Evolutionary conservation across 2,113 vertebrate genomes (phyloP).

Genomic region (Thinocorus orbignyianus): DNA sequence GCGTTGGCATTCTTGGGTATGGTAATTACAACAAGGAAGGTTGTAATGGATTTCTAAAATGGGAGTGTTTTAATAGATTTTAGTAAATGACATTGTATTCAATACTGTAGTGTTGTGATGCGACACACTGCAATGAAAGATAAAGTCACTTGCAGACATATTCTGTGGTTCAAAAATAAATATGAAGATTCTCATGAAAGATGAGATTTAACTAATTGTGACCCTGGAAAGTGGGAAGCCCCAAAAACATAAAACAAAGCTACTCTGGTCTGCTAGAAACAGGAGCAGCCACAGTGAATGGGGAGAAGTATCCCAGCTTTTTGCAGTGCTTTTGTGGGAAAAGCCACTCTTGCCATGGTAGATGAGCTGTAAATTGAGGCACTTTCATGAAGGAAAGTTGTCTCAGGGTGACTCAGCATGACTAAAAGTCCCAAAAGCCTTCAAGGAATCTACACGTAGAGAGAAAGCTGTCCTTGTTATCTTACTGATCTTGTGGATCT

Average conservation of each 20-base stretch:
- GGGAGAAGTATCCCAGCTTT: not conserved
- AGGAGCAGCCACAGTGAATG: not conserved
- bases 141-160: not conserved
- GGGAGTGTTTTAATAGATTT: conserved; percentile 49
- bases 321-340: not conserved
- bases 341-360: not conserved
- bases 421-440: not conserved
- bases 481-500: not conserved
- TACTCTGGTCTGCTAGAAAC: not conserved
- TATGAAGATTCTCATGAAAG: not conserved
- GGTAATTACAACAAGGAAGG: conserved; percentile 14
- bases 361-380: not conserved
- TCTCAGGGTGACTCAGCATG: not conserved
- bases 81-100: conserved; percentile 21
- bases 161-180: not conserved
- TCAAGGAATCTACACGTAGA: not conserved
- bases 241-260: not conserved
- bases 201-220: not conserved
- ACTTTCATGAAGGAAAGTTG: accelerated
- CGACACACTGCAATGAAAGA: not conserved
- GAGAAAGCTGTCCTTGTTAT: not conserved
- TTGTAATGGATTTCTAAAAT: conserved; percentile 45
- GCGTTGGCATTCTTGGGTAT: not conserved
- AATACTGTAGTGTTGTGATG: not conserved
- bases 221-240: not conserved